These are phyloP conservation scores for Apostichopus leukothele DNA, from an alignment of 53 echinoderm and acorn worm species.

Conservation along the genomic window DNA sequence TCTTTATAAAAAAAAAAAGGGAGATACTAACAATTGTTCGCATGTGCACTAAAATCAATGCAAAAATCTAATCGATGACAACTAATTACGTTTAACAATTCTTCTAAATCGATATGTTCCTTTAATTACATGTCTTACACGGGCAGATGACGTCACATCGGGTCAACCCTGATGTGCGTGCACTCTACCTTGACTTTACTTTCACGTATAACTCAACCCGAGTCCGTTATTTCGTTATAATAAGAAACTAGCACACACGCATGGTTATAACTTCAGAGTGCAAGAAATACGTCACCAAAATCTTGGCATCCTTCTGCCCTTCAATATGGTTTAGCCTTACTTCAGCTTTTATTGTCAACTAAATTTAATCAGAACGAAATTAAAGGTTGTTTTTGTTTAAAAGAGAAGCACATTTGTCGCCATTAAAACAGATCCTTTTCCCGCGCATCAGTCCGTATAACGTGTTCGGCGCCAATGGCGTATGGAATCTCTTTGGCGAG, in stretches of 20 bases:
- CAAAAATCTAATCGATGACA: neutral
- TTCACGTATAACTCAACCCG: no score
- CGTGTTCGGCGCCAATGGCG: slow-evolving; percentile 31
- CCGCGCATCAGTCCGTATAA: slow-evolving; percentile 37
- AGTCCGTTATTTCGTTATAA: neutral
- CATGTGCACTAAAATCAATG: no score
- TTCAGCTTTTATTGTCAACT: neutral
- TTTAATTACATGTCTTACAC: neutral
- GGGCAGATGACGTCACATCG: neutral
- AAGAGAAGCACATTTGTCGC: slow-evolving; percentile 7
- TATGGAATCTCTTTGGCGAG: neutral
- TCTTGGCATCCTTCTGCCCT: neutral
- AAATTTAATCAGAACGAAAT: slow-evolving; percentile 27
- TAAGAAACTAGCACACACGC: neutral
- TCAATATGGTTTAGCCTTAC: slow-evolving; percentile 13
- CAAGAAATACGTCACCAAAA: neutral
- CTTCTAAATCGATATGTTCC: neutral
- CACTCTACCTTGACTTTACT: no score
- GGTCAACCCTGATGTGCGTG: no score
- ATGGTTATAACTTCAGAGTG: neutral
- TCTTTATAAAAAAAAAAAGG: no score
- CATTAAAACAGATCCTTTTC: slow-evolving; percentile 29
- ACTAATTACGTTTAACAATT: neutral
- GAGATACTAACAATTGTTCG: no score
- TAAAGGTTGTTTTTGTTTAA: slow-evolving; percentile 12